A percentile compares a stretch with the other conserved stretches of the same genome.
Evolutionary conservation across 1,140 invertebrate genomes (phyloP).

Genomic region (Pseudomyrmex flavicornis): DNA sequence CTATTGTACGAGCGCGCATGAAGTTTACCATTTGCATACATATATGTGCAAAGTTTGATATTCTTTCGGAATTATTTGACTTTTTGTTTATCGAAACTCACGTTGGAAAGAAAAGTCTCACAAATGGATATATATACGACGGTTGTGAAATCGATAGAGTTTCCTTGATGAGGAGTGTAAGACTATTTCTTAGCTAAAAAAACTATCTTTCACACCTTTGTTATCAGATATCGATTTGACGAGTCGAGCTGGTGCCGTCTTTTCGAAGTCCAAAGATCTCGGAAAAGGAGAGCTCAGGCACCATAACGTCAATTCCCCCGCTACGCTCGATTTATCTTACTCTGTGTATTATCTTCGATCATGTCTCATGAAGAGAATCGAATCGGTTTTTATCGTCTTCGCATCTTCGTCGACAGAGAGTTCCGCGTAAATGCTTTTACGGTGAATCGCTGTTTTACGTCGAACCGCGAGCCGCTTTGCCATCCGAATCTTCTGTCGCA

Average conservation of each 20-base stretch:
- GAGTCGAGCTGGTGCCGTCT: not conserved
- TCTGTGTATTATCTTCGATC: constrained; percentile 17
- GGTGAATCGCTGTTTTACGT: constrained; percentile 29
- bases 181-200: not conserved
- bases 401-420: constrained; percentile 19
- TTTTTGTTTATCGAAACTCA: not conserved
- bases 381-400: not conserved
- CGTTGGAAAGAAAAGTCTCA: not conserved
- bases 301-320: constrained; percentile 16
- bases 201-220: constrained; percentile 34
- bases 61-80: not conserved
- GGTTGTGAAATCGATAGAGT: constrained; percentile 1
- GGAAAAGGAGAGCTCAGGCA: not conserved
- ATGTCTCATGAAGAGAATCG: constrained; percentile 2
- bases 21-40: not conserved
- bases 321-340: constrained; percentile 8
- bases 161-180: not conserved
- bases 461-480: constrained; percentile 2
- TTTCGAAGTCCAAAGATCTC: not conserved
- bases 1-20: not conserved
- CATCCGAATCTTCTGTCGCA: not conserved
- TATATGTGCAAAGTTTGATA: not conserved
- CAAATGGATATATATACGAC: not conserved
- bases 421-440: constrained; percentile 55
- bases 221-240: constrained; percentile 20